Evolutionary conservation across 1,140 invertebrate species (phyloP).

Genomic region (Drosophila ercepeae): DNA sequence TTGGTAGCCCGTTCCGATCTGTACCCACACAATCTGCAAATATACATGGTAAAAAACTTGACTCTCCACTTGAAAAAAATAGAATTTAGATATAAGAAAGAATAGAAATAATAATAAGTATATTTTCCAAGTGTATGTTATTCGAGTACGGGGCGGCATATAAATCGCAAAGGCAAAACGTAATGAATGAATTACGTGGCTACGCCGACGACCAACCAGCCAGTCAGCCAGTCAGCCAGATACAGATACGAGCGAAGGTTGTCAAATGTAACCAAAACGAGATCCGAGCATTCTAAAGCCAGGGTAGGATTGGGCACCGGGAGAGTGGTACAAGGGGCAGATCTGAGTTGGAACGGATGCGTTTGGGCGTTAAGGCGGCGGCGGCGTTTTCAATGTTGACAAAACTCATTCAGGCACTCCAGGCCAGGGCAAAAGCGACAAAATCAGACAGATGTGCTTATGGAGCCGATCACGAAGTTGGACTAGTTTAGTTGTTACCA

Average conservation of each 20-base stretch:
- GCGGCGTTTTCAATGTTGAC: constrained; percentile 75
- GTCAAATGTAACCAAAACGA: constrained; percentile 64
- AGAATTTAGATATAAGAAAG: no score
- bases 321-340: constrained; percentile 7
- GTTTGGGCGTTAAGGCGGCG: constrained; percentile 73
- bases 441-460: constrained; percentile 36
- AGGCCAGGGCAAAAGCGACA: constrained; percentile 14
- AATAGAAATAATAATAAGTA: not conserved
- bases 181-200: constrained; percentile 77
- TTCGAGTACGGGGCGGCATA: constrained; percentile 52
- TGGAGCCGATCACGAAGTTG: constrained; percentile 46
- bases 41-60: not conserved
- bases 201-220: constrained; percentile 42
- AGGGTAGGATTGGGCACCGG: constrained; percentile 35
- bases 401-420: constrained; percentile 67
- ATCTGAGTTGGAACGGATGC: constrained; percentile 63
- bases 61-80: not conserved
- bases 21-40: constrained; percentile 61
- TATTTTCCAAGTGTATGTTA: constrained; percentile 5
- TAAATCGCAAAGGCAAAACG: constrained; percentile 77
- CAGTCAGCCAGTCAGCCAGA: constrained; percentile 16
- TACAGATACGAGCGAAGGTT: constrained; percentile 66
- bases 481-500: constrained; percentile 69
- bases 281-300: constrained; percentile 30
- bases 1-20: constrained; percentile 64